Conservation (phyloP, 2,113 vertebrate genomes). For the Odobenus rosmarus region DNA sequence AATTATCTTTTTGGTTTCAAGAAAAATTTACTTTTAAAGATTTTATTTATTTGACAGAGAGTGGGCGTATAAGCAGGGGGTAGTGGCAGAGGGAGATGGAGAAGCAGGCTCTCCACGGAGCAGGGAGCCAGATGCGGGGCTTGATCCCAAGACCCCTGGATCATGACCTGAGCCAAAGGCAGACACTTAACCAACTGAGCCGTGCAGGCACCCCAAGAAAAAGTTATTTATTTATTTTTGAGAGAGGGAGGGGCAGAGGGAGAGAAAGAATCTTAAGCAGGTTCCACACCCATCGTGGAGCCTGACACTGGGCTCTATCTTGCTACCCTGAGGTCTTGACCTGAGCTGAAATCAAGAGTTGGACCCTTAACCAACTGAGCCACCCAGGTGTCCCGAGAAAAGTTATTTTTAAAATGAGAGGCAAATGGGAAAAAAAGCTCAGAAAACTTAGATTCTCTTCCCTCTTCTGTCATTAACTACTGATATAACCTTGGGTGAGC, state of each 20-base stretch:
- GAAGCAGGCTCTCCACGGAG: neutral
- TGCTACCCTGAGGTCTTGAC: neutral
- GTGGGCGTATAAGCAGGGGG: neutral
- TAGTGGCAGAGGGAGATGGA: neutral
- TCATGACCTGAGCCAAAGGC: neutral
- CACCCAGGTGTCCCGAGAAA: neutral
- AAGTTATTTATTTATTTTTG: neutral
- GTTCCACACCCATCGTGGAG: neutral
- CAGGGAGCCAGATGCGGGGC: neutral
- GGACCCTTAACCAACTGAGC: neutral
- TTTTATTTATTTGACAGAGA: neutral
- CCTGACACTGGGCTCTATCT: neutral
- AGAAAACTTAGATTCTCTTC: neutral
- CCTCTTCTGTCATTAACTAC: neutral
- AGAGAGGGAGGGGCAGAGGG: neutral
- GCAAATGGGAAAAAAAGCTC: neutral
- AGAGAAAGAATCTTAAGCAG: neutral
- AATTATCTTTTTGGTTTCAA: neutral
- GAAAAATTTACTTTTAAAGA: neutral
- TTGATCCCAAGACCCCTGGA: neutral
- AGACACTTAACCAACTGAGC: neutral
- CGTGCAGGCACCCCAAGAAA: neutral
- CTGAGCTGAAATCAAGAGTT: neutral
- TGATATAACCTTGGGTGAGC: neutral
- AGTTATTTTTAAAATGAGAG: slow-evolving; percentile 4